Evolutionary conservation across 2,888 invertebrate genomes (phyloP), one percentile per base, ranked within the genome.

Genomic region (Cordylochernes scorpioides): DNA sequence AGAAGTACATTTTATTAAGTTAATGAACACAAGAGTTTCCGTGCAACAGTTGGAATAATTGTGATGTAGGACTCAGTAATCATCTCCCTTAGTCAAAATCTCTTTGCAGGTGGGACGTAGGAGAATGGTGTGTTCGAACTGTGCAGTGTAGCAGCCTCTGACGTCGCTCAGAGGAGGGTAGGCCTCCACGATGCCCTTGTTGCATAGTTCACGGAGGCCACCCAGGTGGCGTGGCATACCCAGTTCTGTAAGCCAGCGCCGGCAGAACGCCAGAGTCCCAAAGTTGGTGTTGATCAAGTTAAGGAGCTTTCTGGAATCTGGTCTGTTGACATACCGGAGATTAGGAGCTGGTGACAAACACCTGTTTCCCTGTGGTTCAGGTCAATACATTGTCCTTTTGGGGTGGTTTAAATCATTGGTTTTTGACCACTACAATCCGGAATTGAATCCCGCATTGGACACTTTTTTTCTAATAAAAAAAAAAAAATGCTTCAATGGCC

Each of bases 61-160:
- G n/a, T n/a, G n/a, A n/a, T n/a, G n/a, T n/a, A n/a, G n/a, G n/a
- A n/a, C n/a, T n/a, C n/a, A 86, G 55, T 88, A 97, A 54, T 94
- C 97, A 39, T 77, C 73, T 15, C 97, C 97, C 37, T 91, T 70
- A 15, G 84, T 88, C 27, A 97, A 71, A 15, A 99, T 69, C 57
- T 99, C 97, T 57, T 99, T 99, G 61, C 91, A 94, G 1, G 88
- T 91, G 24, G 97, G 97, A 46, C 94, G 63, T 39, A 97, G 61
- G 43, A 99, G 68, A 46, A 99, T 73, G 4, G 97, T 99, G 57
- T 99, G 97, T 52, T 99, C 94, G 51, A 78, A 99, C 59, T 99
- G 97, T 24, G 97, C 97, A 0, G 97, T 99, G 58, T 91, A 99
- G 53, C 78, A 84, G 32, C 94, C 94, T 54, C 78, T 82, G 39